phyloP scores from a whole-genome alignment of 2,113 vertebrate genomes.

The Macroglossus sobrinus region DNA sequence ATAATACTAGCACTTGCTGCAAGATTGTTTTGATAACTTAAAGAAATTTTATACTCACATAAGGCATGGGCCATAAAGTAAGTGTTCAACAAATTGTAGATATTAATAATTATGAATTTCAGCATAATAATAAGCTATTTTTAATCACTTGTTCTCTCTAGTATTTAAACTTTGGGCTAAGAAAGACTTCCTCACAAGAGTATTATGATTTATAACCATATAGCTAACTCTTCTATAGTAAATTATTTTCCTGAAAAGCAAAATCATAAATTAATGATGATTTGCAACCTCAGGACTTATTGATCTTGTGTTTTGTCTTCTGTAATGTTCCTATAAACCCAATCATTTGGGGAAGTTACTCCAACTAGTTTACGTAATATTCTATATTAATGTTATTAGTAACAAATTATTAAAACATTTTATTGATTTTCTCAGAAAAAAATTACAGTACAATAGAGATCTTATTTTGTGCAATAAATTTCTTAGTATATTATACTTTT shows the following conservation, averaged over 20 bases:
- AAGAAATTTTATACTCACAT: constrained; percentile 15
- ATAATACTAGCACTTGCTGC: not conserved
- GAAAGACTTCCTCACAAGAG: constrained; percentile 38
- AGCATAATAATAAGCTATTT: not conserved
- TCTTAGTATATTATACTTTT: constrained; percentile 31
- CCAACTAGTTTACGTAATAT: constrained; percentile 51
- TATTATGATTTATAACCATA: constrained; percentile 56
- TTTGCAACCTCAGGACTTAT: constrained; percentile 65
- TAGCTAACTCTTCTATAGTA: constrained; percentile 45
- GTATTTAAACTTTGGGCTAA: constrained; percentile 6
- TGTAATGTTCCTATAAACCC: constrained; percentile 60
- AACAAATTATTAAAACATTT: constrained; percentile 54
- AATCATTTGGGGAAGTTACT: constrained; percentile 67
- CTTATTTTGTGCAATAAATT: not conserved
- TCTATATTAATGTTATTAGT: constrained; percentile 34
- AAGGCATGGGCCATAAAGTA: not conserved
- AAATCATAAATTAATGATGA: constrained; percentile 68
- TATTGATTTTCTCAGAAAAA: constrained; percentile 57
- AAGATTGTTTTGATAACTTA: constrained; percentile 6
- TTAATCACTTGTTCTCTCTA: not conserved
- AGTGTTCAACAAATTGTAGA: not conserved
- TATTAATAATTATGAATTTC: not conserved
- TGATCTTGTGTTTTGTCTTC: constrained; percentile 69
- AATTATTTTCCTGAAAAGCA: constrained; percentile 62
- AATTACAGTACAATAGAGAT: constrained; percentile 34